Base-by-base conservation (phyloP, 1,140 invertebrate genomes). In the Magallana ariakensis region DNA sequence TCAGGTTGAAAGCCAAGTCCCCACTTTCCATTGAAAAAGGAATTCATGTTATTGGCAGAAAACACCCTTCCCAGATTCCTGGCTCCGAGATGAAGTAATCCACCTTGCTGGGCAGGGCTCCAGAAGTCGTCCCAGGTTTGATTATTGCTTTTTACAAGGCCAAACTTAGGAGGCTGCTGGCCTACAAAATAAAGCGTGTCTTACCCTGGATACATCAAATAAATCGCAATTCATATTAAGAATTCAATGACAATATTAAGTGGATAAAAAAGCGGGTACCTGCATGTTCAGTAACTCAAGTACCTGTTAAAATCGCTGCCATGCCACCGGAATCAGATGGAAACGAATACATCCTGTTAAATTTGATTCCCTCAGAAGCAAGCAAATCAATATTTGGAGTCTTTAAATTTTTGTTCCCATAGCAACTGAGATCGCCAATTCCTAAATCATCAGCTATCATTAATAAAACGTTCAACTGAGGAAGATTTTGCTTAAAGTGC, bases 381-480 rank as follows among this genome's bases (percentile, higher is more conserved):
- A 94, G 66, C 22, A 81, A 87, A 87, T 95, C 94, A 84, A 95
- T 91, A 88, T 94, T 92, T 46, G 94, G 92, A 16, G 94, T 94
- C 56, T 87, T 87, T 6, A 94, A 87, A 13, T 92, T 89, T 26
- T 85, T 60, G 90, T 94, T 94, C 46, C 94, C 94, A 80, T 91
- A 94, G 80, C 92, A 91, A 46, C 93, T 91, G 3, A 95, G 2
- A 88, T 95, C 94, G 6, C 93, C 94, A 87, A 90, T 91, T 11
- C 94, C 94, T 53, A 95, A 87, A 87, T 95, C 94, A 86, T 95
- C 94, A 11, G 92, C 94, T 33, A 95, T 85, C 19, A 95, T 85
- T 10, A 95, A 88, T 56, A 95, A 16, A 16, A 95, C 89, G 86
- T 95, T 95, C 15, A 58, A n/a, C 8, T 84, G 13, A 5, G 80